These are phyloP conservation scores for Heliconius erato DNA, from an alignment of 2,888 invertebrate genomes.

Conservation along the genomic window DNA sequence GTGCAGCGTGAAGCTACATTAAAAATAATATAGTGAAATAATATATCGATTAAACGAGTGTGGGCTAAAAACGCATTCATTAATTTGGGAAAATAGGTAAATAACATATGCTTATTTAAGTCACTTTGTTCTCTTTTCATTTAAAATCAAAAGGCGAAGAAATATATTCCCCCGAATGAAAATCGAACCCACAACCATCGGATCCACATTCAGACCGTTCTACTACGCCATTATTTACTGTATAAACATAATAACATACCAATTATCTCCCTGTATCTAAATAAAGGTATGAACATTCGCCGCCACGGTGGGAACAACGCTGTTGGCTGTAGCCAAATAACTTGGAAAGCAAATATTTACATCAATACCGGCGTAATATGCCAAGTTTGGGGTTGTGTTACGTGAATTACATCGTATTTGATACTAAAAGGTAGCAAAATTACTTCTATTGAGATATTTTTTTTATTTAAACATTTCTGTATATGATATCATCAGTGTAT, in stretches of 20 bases:
- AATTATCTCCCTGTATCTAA: slow-evolving; percentile 33
- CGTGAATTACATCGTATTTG: slow-evolving; percentile 36
- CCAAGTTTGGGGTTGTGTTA: slow-evolving; percentile 30
- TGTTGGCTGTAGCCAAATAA: slow-evolving; percentile 51
- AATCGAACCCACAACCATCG: neutral
- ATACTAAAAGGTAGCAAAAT: neutral
- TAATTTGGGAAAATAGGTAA: too few species aligned
- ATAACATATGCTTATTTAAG: too few species aligned
- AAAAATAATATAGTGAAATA: too few species aligned
- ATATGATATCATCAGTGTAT: neutral
- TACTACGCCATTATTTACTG: neutral
- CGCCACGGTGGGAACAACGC: slow-evolving; percentile 37
- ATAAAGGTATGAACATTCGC: slow-evolving; percentile 49
- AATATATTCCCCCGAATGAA: neutral
- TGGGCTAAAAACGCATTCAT: too few species aligned
- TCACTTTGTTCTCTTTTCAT: too few species aligned
- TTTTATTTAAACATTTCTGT: neutral
- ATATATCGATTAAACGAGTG: too few species aligned
- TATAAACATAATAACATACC: neutral
- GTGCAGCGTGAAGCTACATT: too few species aligned
- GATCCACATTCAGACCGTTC: neutral
- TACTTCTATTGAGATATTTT: neutral
- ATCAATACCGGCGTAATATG: slow-evolving; percentile 47
- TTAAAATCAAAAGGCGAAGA: too few species aligned
- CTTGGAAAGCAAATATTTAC: slow-evolving; percentile 52